Conservation (phyloP, 92 coral and sea anemone species). For the Blastomussa wellsi region DNA sequence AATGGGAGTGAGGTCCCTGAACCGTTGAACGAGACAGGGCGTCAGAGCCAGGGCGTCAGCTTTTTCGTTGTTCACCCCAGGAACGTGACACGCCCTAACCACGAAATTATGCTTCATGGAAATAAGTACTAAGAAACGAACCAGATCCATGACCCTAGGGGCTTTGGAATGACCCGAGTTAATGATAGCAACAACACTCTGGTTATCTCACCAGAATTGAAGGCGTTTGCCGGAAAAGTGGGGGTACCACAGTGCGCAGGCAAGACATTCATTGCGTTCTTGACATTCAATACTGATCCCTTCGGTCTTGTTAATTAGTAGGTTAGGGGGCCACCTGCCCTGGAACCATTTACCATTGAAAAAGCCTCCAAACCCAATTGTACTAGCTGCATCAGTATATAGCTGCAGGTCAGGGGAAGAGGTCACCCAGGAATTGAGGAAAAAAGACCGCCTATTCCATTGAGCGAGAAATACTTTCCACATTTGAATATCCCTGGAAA, state of each 20-base stretch:
- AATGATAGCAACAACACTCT: slow-evolving; percentile 54
- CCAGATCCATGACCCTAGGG: slow-evolving; percentile 59
- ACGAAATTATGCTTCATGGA: slow-evolving; percentile 50
- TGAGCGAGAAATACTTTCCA: slow-evolving; percentile 56
- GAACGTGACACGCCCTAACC: slow-evolving; percentile 45
- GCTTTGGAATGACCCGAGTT: slow-evolving; percentile 50
- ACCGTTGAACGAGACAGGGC: slow-evolving; percentile 57
- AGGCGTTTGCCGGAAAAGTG: slow-evolving; percentile 51
- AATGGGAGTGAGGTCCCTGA: slow-evolving; percentile 42
- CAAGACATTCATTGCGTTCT: slow-evolving; percentile 54
- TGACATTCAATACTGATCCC: slow-evolving; percentile 75
- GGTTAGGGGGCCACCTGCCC: slow-evolving; percentile 56
- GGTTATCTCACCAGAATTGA: slow-evolving; percentile 47
- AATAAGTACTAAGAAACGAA: slow-evolving; percentile 20
- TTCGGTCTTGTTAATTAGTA: slow-evolving; percentile 34
- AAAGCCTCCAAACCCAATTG: slow-evolving; percentile 60
- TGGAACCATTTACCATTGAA: slow-evolving; percentile 68
- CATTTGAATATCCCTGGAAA: slow-evolving; percentile 58
- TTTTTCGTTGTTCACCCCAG: slow-evolving; percentile 50
- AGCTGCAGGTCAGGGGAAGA: slow-evolving; percentile 43
- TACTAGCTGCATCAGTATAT: slow-evolving; percentile 69
- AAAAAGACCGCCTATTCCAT: slow-evolving; percentile 66
- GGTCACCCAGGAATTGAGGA: slow-evolving; percentile 44
- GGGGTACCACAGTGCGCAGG: slow-evolving; percentile 55
- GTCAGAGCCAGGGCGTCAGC: slow-evolving; percentile 61